Conservation (phyloP, 2,797 vertebrate species). For the Cryptoprocta ferox region DNA sequence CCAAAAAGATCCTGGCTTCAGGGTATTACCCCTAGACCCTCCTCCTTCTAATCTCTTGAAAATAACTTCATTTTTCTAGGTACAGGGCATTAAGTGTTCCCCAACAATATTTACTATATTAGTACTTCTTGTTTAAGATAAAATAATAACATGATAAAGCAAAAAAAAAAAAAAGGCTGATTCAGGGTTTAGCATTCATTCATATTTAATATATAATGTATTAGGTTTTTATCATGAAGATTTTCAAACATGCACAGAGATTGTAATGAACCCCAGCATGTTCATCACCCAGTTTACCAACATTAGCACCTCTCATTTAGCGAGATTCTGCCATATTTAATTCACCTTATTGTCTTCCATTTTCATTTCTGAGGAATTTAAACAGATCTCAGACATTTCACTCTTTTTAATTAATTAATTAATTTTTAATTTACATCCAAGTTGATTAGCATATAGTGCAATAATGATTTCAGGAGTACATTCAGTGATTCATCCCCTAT, state of each 20-base stretch:
- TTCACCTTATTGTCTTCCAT: neutral
- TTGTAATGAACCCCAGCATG: neutral
- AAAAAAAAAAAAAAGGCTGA: neutral
- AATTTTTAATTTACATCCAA: too few species aligned
- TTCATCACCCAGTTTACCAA: neutral
- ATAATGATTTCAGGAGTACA: too few species aligned
- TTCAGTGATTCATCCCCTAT: too few species aligned
- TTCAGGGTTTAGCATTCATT: neutral
- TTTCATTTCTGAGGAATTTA: neutral
- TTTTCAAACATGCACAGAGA: neutral
- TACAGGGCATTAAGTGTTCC: neutral
- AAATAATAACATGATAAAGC: neutral
- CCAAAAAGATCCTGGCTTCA: neutral
- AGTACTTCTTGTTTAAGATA: neutral
- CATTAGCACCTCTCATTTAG: neutral
- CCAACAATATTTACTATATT: neutral
- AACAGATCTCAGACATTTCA: neutral
- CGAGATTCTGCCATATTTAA: neutral
- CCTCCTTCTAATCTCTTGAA: neutral
- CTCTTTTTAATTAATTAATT: too few species aligned
- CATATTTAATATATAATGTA: neutral
- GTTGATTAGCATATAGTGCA: too few species aligned
- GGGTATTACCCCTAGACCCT: neutral
- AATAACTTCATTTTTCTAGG: neutral
- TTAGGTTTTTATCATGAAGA: conserved; percentile 7